Conservation (phyloP, 2,888 invertebrate species). For the Fragum sueziense region DNA sequence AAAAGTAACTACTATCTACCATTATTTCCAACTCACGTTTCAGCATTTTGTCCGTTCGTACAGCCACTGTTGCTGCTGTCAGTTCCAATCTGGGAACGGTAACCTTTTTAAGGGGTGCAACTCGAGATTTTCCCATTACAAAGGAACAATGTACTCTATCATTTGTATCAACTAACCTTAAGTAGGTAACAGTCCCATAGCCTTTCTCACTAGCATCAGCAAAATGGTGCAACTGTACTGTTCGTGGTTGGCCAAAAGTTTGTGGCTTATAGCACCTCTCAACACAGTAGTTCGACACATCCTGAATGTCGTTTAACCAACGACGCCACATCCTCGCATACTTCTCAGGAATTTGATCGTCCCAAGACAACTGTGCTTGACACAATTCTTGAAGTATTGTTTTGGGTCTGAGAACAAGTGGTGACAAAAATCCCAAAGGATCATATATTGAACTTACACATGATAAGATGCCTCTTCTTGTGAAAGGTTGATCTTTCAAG, state of each 20-base stretch:
- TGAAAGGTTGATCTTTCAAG: background rate
- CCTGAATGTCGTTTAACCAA: constrained; percentile 40
- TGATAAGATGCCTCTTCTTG: constrained; percentile 36
- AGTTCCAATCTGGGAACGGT: constrained; percentile 61
- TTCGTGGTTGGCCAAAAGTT: constrained; percentile 35
- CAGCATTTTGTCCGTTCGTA: constrained; percentile 27
- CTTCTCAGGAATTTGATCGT: constrained; percentile 46
- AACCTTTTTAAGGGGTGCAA: constrained; percentile 56
- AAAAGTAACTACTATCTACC: constrained; percentile 39
- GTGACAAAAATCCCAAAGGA: constrained; percentile 60
- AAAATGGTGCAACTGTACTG: constrained; percentile 56
- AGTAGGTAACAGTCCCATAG: constrained; percentile 59
- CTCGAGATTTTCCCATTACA: constrained; percentile 56
- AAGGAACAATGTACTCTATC: constrained; percentile 52
- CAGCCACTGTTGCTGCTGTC: constrained; percentile 51
- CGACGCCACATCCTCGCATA: constrained; percentile 41
- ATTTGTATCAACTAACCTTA: constrained; percentile 33
- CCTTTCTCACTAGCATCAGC: constrained; percentile 40
- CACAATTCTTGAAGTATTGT: constrained; percentile 60
- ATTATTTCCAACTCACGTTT: constrained; percentile 27
- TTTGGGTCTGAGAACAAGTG: constrained; percentile 51
- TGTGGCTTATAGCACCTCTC: constrained; percentile 42
- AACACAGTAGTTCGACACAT: constrained; percentile 20
- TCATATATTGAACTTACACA: constrained; percentile 55
- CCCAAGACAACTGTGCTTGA: constrained; percentile 51